phyloP scores from a whole-genome alignment of 2,797 vertebrate species.

The Uromys caudimaculatus region DNA sequence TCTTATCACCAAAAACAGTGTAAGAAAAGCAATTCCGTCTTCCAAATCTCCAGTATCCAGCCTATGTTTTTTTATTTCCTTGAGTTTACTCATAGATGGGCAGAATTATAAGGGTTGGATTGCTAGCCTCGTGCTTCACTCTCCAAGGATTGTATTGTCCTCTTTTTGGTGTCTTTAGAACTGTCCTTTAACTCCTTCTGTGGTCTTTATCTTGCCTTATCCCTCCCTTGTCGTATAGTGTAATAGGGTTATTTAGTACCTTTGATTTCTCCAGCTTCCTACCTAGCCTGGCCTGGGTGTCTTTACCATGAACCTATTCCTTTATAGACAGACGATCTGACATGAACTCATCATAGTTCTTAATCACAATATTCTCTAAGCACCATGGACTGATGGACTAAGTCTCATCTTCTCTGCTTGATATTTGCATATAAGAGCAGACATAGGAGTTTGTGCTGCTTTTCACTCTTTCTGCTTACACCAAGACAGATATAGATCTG shows the following conservation, averaged over 20 bases:
- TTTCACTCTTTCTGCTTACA: background rate
- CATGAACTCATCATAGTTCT: background rate
- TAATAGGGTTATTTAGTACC: background rate
- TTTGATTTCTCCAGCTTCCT: background rate
- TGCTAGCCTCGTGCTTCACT: background rate
- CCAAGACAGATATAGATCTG: background rate
- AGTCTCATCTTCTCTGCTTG: background rate
- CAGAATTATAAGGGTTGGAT: background rate
- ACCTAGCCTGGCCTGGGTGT: background rate
- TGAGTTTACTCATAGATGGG: background rate
- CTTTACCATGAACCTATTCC: background rate
- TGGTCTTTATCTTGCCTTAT: background rate
- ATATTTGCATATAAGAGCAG: too few relatives aligned
- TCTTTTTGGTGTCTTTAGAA: background rate
- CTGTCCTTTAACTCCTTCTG: background rate
- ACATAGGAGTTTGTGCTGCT: background rate
- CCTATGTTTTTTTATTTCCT: background rate
- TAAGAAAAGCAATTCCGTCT: background rate
- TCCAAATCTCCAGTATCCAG: background rate
- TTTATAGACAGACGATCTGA: background rate
- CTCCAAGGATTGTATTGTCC: background rate
- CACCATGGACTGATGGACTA: background rate
- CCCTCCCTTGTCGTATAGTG: background rate
- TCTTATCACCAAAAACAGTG: background rate
- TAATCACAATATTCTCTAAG: background rate